phyloP scores from a whole-genome alignment of 2,888 invertebrate genomes.

The Punctoribates punctum region DNA sequence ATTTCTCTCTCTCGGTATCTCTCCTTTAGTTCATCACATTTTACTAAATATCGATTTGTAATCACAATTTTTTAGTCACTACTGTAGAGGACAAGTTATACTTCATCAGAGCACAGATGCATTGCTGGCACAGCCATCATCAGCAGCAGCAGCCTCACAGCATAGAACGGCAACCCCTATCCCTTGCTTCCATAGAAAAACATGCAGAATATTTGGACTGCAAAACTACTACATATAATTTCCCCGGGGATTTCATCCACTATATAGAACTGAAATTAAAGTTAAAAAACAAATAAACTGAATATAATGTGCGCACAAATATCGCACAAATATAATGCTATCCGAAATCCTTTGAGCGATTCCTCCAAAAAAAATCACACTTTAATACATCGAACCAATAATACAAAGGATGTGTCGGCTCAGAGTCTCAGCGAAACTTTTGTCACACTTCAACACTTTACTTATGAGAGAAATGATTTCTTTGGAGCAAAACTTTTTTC shows the following conservation, averaged over 20 bases:
- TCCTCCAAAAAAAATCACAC: neutral
- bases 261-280: constrained; percentile 35
- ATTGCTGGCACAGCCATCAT: neutral
- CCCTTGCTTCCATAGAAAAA: constrained; percentile 32
- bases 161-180: constrained; percentile 15
- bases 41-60: constrained; percentile 39
- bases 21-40: constrained; percentile 35
- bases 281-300: constrained; percentile 37
- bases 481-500: neutral
- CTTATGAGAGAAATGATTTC: neutral
- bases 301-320: neutral
- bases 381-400: neutral
- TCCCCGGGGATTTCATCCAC: constrained; percentile 7
- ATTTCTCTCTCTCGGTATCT: neutral
- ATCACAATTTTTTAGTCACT: constrained; percentile 40
- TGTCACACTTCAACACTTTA: constrained; percentile 37
- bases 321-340: constrained; percentile 28
- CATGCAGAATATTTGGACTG: constrained; percentile 20
- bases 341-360: constrained; percentile 34
- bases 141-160: neutral
- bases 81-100: constrained; percentile 20
- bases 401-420: neutral
- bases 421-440: neutral
- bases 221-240: constrained; percentile 30
- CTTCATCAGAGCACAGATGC: constrained; percentile 9